Evolutionary conservation across 2,797 vertebrate species (phyloP).

Genomic region (Cephalopachus bancanus): DNA sequence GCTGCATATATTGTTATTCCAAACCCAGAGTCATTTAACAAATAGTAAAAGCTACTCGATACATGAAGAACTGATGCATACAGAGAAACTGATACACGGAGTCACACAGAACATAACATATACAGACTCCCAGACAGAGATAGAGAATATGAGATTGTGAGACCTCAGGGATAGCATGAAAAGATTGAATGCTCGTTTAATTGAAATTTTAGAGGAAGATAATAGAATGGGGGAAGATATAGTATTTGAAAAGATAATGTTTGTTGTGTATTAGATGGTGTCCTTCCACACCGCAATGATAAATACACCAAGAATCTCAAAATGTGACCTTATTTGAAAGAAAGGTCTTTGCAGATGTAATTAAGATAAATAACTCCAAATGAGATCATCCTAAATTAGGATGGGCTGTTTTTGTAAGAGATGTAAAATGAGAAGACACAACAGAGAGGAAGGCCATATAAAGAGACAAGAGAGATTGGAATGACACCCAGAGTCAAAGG

Average conservation of each 20-base stretch:
- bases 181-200: not conserved
- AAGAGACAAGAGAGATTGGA: not conserved
- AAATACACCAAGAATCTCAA: not conserved
- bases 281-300: not conserved
- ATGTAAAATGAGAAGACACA: not conserved
- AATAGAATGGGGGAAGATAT: not conserved
- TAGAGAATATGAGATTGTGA: not conserved
- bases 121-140: not conserved
- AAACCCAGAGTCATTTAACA: not conserved
- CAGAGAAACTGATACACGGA: not conserved
- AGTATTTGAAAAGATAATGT: not conserved
- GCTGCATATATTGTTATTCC: not conserved
- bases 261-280: not conserved
- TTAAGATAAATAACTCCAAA: not conserved
- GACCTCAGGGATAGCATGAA: not conserved
- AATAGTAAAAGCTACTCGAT: not conserved
- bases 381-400: not conserved
- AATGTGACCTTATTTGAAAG: not conserved
- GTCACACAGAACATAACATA: not conserved
- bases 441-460: not conserved
- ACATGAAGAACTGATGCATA: not conserved
- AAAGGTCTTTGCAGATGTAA: not conserved
- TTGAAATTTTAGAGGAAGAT: slow-evolving; percentile 20
- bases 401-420: not conserved
- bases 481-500: too few relatives aligned